Percentiles rank a stretch among this genome's conserved stretches.
These are phyloP conservation scores for Nothocercus julius DNA, from an alignment of 2,113 vertebrate genomes.

Conservation along the genomic window DNA sequence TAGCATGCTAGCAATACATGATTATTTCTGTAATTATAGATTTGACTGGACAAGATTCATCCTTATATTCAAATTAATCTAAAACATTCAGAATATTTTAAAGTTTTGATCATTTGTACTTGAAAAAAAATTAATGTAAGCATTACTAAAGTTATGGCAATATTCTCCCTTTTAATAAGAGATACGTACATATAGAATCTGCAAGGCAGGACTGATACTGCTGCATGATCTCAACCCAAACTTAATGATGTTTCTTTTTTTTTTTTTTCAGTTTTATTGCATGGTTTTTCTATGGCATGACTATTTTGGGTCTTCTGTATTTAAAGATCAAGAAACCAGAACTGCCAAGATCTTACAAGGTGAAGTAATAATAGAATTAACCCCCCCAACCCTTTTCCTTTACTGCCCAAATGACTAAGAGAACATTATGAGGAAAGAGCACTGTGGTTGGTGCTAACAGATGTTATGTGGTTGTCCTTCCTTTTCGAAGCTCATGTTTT, in stretches of 20 bases:
- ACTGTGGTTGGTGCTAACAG: background rate
- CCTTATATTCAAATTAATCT: background rate
- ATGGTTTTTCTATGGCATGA: slow-evolving; percentile 88
- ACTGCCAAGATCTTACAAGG: slow-evolving; percentile 84
- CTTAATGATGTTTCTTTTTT: background rate
- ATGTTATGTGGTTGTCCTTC: background rate
- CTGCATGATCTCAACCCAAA: background rate
- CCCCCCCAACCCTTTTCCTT: background rate
- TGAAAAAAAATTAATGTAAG: background rate
- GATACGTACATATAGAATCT: background rate
- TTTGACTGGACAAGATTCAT: background rate
- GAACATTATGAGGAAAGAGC: background rate
- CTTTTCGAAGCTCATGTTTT: background rate
- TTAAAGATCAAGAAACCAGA: slow-evolving; percentile 88
- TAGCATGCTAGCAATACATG: background rate
- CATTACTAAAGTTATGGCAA: background rate
- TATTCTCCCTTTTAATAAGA: background rate
- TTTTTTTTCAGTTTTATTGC: slow-evolving; percentile 81
- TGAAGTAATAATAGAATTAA: slow-evolving; percentile 44
- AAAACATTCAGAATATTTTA: background rate
- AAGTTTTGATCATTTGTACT: background rate
- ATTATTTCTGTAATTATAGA: background rate
- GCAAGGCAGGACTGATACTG: background rate
- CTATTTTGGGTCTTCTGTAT: slow-evolving; percentile 86
- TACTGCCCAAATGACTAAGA: background rate